A percentile compares a stretch with the other conserved stretches of the same genome.
Conservation (phyloP, 2,113 vertebrate species). For the Octodon degus region DNA sequence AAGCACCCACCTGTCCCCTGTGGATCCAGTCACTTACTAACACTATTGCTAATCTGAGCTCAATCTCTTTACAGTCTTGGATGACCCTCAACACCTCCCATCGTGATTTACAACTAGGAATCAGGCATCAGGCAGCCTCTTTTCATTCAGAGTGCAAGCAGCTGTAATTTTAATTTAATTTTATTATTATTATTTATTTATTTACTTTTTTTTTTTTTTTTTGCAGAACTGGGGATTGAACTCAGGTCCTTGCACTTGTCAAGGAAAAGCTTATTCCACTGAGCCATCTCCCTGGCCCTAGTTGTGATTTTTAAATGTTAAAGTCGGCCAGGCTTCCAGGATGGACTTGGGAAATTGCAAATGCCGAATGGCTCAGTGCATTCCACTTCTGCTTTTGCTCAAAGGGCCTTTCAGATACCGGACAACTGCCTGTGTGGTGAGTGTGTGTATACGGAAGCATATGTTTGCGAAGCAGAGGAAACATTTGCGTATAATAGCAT, state of each 20-base stretch:
- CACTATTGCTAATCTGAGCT: neutral
- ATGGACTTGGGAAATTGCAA: constrained; percentile 56
- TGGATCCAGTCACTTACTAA: neutral
- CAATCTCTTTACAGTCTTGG: neutral
- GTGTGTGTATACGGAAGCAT: constrained; percentile 47
- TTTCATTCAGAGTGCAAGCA: neutral
- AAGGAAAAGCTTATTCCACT: no score
- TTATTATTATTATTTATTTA: no score
- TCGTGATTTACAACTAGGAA: neutral
- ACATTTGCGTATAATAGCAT: constrained; percentile 58
- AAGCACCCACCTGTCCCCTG: neutral
- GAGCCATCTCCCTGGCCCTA: no score
- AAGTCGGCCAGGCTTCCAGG: constrained; percentile 43
- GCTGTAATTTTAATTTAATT: no score
- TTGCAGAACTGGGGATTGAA: no score
- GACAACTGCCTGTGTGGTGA: constrained; percentile 18
- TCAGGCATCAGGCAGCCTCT: neutral
- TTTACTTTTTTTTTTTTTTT: no score
- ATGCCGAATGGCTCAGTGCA: constrained; percentile 38
- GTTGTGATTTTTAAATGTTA: neutral
- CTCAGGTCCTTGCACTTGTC: no score
- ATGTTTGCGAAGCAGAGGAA: constrained; percentile 67
- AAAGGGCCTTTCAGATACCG: constrained; percentile 59
- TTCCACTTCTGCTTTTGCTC: constrained; percentile 49
- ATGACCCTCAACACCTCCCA: neutral